These are phyloP conservation scores for Andricus grossulariae DNA, from an alignment of 1,140 invertebrate genomes.

Conservation along the genomic window DNA sequence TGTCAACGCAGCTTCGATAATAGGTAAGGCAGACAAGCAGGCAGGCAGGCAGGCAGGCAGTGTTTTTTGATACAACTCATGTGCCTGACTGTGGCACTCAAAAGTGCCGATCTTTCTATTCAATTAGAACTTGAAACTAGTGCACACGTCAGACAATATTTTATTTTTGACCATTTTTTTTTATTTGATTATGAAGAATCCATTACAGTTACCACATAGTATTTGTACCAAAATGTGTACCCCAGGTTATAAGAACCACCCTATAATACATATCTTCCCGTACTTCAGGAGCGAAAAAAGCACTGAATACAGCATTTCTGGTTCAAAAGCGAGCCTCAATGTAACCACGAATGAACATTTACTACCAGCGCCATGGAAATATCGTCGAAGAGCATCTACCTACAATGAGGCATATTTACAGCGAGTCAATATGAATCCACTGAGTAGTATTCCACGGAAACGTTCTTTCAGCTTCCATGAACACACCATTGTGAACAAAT, in stretches of 20 bases:
- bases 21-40: too few species aligned
- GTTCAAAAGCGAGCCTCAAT: constrained; percentile 61
- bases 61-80: too few species aligned
- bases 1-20: too few species aligned
- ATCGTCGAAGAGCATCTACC: constrained; percentile 75
- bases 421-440: constrained; percentile 61
- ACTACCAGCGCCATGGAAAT: constrained; percentile 57
- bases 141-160: too few species aligned
- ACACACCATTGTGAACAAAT: constrained; percentile 39
- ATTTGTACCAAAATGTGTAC: constrained; percentile 18
- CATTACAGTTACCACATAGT: too few species aligned
- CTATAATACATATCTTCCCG: background rate
- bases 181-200: too few species aligned
- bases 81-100: too few species aligned
- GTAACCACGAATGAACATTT: constrained; percentile 49
- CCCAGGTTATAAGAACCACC: background rate
- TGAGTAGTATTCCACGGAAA: constrained; percentile 64
- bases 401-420: constrained; percentile 74
- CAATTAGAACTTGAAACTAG: too few species aligned
- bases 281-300: constrained; percentile 57
- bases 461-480: constrained; percentile 77
- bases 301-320: constrained; percentile 57
- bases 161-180: too few species aligned
- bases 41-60: too few species aligned
- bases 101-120: too few species aligned